These are phyloP conservation scores for Caenorhabditis briggsae DNA, from an alignment of 1,140 invertebrate genomes.

Conservation along the genomic window DNA sequence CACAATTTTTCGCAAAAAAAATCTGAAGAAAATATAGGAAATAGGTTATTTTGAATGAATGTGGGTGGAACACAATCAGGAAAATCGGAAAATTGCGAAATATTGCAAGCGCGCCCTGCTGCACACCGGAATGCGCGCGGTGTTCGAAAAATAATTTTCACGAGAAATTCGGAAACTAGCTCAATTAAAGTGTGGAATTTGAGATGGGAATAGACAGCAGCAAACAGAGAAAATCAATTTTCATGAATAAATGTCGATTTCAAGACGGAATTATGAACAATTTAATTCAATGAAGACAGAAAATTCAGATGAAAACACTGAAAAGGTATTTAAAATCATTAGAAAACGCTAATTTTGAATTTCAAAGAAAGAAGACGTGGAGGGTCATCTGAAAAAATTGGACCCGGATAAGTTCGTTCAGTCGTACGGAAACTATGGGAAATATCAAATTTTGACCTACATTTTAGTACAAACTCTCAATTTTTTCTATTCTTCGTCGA, in stretches of 20 bases:
- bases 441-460: constrained; percentile 40
- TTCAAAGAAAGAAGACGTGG: neutral
- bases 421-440: constrained; percentile 31
- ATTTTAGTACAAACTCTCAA: constrained; percentile 40
- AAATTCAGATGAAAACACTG: neutral
- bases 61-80: neutral
- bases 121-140: neutral
- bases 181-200: constrained; percentile 11
- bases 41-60: neutral
- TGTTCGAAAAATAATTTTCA: neutral
- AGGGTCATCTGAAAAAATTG: constrained; percentile 23
- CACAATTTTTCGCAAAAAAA: neutral
- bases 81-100: neutral
- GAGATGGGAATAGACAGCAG: neutral
- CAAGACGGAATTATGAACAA: constrained; percentile 42
- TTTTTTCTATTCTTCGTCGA: constrained; percentile 41
- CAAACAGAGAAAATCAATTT: constrained; percentile 3
- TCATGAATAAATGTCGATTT: constrained; percentile 14
- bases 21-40: neutral
- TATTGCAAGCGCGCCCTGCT: neutral
- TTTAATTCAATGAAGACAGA: constrained; percentile 21
- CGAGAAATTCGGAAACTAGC: neutral
- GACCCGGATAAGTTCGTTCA: constrained; percentile 21
- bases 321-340: neutral
- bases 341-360: neutral